Evolutionary conservation across 2,113 vertebrate genomes (phyloP).

Genomic region (Zingel zingel): DNA sequence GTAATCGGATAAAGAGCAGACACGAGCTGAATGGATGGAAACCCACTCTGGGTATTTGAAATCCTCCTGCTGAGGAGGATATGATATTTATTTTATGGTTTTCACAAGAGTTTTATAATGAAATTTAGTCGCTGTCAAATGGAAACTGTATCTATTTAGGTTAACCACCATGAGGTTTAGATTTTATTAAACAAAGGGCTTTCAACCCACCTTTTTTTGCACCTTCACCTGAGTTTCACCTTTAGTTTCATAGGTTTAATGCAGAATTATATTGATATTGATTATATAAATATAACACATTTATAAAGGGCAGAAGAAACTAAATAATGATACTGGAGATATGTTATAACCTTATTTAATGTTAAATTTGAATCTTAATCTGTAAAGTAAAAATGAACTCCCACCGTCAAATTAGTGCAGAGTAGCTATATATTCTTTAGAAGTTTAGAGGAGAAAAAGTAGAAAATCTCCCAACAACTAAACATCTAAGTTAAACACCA

Average conservation of each 20-base stretch:
- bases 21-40: slow-evolving; percentile 32
- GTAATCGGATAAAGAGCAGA: slow-evolving; percentile 63
- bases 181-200: neutral
- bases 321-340: neutral
- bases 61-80: slow-evolving; percentile 31
- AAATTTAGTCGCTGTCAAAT: slow-evolving; percentile 8
- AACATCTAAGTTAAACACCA: too few species aligned
- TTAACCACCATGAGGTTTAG: neutral
- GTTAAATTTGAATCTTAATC: neutral
- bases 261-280: neutral
- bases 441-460: neutral
- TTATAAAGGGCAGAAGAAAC: neutral
- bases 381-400: too few species aligned
- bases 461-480: neutral
- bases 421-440: neutral
- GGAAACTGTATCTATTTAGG: slow-evolving; percentile 26
- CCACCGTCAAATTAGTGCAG: neutral
- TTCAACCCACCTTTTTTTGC: neutral
- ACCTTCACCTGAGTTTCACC: neutral
- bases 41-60: slow-evolving; percentile 32
- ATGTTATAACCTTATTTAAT: neutral
- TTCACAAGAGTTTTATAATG: slow-evolving; percentile 45
- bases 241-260: neutral
- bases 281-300: neutral
- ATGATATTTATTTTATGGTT: slow-evolving; percentile 50